Base-by-base conservation (phyloP, 2,888 invertebrate genomes). In the Luperina testacea region DNA sequence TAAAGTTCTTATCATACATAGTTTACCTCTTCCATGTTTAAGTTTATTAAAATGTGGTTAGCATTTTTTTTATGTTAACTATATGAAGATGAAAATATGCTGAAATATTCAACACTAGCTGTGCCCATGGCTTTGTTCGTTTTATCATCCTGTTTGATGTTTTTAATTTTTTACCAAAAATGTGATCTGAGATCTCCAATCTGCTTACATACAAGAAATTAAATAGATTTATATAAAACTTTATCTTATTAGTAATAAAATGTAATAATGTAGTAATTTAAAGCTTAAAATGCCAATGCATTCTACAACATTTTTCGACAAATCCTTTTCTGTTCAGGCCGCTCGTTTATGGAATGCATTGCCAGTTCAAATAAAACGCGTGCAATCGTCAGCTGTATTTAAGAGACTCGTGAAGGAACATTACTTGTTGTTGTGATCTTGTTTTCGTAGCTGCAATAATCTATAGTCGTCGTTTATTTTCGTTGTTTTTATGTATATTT, bases 1-100 rank as follows among this genome's bases (percentile, higher is more conserved):
- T 75, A 75, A 88, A 88, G 72, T 87, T 86, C 32, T 83, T 80
- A 87, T 80, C 78, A 85, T 84, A 87, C 78, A 85, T 84, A 87
- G 84, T 85, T 80, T 77, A 72, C 45, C 69, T 80, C 75, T 53
- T 57, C 72, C 24, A 69, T 81, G 32, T 75, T 75, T 59, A 78
- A 79, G 65, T 81, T 75, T 8, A 75, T 77, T 76, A 86, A 45
- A 63, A 27, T 38, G 38, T 53, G 63, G 67, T 75, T 67, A 72
- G 59, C 68, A 51, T 53, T 1, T 75, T 57, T 78, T 45, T 71
- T 72, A 63, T 73, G 7, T 70, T 68, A 5, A 17, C n/a, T 6
- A 69, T 72, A 27, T 67, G 3, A 68, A 64, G 15, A 2, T 71
- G 9, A 64, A 59, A 68, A 81, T 75, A n/a, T n/a, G 20, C 11